These are phyloP conservation scores for Heterohyrax brucei DNA, from an alignment of 2,797 vertebrate genomes.

Conservation along the genomic window DNA sequence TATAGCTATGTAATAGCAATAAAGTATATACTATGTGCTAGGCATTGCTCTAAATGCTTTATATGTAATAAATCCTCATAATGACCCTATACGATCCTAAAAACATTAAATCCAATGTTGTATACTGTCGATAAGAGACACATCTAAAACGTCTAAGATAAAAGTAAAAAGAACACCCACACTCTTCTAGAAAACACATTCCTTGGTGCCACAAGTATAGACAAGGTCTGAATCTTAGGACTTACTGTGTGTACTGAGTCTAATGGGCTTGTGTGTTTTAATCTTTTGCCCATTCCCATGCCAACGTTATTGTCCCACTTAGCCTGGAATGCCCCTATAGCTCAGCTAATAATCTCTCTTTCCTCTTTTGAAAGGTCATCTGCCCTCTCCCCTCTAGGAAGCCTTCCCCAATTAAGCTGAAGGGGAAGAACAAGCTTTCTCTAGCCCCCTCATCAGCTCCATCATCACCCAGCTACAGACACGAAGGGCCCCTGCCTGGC, in stretches of 20 bases:
- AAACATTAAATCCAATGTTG: not conserved
- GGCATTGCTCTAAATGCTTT: constrained; percentile 19
- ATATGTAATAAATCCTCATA: not conserved
- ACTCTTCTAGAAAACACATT: constrained; percentile 40
- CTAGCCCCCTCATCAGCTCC: not conserved
- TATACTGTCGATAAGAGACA: not conserved
- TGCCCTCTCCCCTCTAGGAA: constrained; percentile 57
- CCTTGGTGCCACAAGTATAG: not conserved
- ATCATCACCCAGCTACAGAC: constrained; percentile 13
- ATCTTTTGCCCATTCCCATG: not conserved
- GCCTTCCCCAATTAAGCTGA: constrained; percentile 38
- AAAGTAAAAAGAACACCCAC: constrained; percentile 11
- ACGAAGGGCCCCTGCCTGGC: not conserved
- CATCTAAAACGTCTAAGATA: not conserved
- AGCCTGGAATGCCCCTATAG: constrained; percentile 63
- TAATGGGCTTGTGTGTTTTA: constrained; percentile 15
- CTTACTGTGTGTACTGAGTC: not conserved
- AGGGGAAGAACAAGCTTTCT: constrained; percentile 47
- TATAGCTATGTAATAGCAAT: not conserved
- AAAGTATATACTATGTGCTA: not conserved
- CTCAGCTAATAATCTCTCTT: constrained; percentile 37
- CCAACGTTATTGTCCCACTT: not conserved
- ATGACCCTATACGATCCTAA: not conserved
- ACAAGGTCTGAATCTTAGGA: constrained; percentile 33
- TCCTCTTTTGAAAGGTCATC: constrained; percentile 67